Conservation (phyloP, 1,140 invertebrate genomes). For the Neodiprion lecontei region DNA sequence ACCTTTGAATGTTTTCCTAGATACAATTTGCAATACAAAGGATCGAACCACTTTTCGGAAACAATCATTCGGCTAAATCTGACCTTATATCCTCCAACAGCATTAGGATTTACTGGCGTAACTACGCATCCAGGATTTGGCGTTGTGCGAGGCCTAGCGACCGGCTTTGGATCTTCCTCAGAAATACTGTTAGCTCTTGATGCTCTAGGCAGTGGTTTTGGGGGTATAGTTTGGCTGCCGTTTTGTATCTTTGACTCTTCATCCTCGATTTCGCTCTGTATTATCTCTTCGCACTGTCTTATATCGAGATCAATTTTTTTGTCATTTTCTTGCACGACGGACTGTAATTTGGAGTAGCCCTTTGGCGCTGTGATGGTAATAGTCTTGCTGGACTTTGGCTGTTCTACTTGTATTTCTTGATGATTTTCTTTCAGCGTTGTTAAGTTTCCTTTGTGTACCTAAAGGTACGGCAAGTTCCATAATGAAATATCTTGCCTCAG, state of each 20-base stretch:
- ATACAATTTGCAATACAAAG: conserved; percentile 23
- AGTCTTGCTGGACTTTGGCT: conserved; percentile 46
- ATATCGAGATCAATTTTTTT: conserved; percentile 31
- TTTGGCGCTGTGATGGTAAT: conserved; percentile 48
- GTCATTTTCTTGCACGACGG: conserved; percentile 43
- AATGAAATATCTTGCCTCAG: conserved; percentile 25
- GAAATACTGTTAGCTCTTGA: conserved; percentile 71
- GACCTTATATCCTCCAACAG: conserved; percentile 76
- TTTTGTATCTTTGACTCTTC: conserved; percentile 54
- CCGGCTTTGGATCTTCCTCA: conserved; percentile 73
- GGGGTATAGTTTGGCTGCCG: conserved; percentile 61
- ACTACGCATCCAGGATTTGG: conserved; percentile 61
- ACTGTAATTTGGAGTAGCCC: conserved; percentile 46
- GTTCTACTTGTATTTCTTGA: conserved; percentile 51
- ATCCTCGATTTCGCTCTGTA: conserved; percentile 44
- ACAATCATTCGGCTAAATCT: conserved; percentile 29
- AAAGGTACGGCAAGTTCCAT: conserved; percentile 42
- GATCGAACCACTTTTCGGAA: conserved; percentile 21
- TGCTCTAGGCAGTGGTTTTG: conserved; percentile 77
- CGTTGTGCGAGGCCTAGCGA: conserved; percentile 75
- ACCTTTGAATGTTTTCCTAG: too few relatives aligned
- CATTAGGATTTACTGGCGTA: conserved; percentile 64
- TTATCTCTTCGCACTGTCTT: conserved; percentile 43
- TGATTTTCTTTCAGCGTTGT: conserved; percentile 54
- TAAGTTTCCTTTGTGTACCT: conserved; percentile 62